Evolutionary conservation across 2,888 invertebrate species (phyloP).

Genomic region (Cryptops parisi): DNA sequence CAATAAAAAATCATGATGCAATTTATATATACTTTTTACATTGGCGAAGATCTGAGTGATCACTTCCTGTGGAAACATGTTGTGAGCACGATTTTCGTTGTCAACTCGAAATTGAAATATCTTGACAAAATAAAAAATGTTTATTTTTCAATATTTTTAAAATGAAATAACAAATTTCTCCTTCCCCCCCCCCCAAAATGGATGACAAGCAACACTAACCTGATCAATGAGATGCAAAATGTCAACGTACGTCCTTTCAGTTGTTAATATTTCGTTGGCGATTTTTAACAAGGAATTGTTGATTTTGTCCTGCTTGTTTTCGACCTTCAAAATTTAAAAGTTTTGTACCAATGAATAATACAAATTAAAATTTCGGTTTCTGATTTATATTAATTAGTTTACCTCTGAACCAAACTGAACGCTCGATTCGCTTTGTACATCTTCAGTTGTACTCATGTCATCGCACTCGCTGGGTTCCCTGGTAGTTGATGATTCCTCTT

Average conservation of each 20-base stretch:
- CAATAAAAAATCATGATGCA: constrained; percentile 47
- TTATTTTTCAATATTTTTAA: neutral
- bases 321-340: constrained; percentile 3
- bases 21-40: constrained; percentile 45
- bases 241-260: constrained; percentile 45
- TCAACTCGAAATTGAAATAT: constrained; percentile 44
- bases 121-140: constrained; percentile 24
- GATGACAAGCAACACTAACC: constrained; percentile 28
- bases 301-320: constrained; percentile 14
- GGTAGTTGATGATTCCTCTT: constrained; percentile 12
- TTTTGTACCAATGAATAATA: too few relatives aligned
- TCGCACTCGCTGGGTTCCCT: constrained; percentile 4
- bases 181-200: neutral
- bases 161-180: neutral
- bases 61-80: constrained; percentile 43
- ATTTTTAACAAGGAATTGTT: constrained; percentile 29
- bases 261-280: constrained; percentile 44
- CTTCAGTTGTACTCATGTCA: neutral
- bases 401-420: neutral
- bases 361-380: too few relatives aligned
- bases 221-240: constrained; percentile 46
- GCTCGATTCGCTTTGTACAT: neutral
- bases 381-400: neutral
- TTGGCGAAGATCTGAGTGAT: constrained; percentile 48
- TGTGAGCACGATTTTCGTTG: constrained; percentile 42